Base-by-base conservation (phyloP, 2,797 vertebrate species). In the Hipposideros larvatus region DNA sequence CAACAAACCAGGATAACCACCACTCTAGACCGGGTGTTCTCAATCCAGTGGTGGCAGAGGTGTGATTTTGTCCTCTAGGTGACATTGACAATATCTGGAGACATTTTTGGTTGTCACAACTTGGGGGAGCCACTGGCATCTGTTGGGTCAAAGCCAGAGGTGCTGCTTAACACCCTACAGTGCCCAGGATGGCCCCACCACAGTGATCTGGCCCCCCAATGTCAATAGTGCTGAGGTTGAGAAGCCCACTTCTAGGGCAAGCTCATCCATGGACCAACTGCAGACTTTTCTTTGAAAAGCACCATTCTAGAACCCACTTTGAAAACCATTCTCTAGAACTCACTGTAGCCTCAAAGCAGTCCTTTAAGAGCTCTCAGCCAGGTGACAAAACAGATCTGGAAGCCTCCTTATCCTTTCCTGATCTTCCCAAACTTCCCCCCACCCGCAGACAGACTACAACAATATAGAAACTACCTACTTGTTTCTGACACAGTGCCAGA, bases 381-480 rank as follows among this genome's bases (percentile, higher is more conserved):
- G 21, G 24, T 7, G 2, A 14, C 66, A 10, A 22, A 73, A 74
- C 15, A 48, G 43, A 51, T 16, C 53, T 11, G 34, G 83, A 51
- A 13, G 11, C 26, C 4, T 31, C 70, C 37, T 41, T 7, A 1
- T 22, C n/a, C 61, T 11, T 3, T 7, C 70, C 43, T 0, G 0
- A 7, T 26, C 46, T 68, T 19, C 66, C 15, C 51, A 7, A 19
- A 2, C 16, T 5, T 37, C 11, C 59, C n/a, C 24, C 43, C 9
- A 7, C 0, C 18, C 24, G 34, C 15, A 26, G 37, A 22, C 2
- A 7, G 31, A 59, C 37, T 26, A 7, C n/a, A 9, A 41, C 77
- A 34, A 22, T 59, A 51, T 7, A 73, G 78, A 73, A 77, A 66
- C 4, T 1, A 34, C 31, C 43, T 14, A 7, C 26, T 14, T 59